phyloP scores from a whole-genome alignment of 2,797 vertebrate species.

The Enteromius fasciolatus region DNA sequence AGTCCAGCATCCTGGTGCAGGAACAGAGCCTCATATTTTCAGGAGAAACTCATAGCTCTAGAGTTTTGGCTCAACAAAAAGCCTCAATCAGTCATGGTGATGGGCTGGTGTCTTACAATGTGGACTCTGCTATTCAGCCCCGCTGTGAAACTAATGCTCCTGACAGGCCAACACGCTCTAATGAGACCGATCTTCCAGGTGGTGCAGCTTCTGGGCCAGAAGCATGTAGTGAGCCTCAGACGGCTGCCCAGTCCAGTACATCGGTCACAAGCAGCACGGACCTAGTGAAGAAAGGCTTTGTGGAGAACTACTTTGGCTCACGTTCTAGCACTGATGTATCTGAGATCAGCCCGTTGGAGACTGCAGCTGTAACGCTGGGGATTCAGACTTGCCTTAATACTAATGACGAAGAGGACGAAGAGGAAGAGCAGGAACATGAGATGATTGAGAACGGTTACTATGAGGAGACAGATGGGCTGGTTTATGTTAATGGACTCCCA shows the following conservation, averaged over 20 bases:
- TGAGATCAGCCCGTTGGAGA: conserved; percentile 83
- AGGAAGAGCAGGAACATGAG: conserved; percentile 83
- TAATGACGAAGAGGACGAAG: conserved; percentile 76
- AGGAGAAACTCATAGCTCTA: conserved; percentile 64
- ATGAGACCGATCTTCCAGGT: conserved; percentile 68
- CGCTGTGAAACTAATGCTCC: conserved; percentile 41
- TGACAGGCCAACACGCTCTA: conserved; percentile 64
- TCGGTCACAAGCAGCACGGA: conserved; percentile 89
- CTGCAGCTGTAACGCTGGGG: conserved; percentile 77
- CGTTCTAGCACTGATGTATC: conserved; percentile 87
- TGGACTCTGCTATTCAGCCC: conserved; percentile 41
- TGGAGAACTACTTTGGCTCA: conserved; percentile 96
- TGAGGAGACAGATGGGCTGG: conserved; percentile 85
- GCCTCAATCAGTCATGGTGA: conserved; percentile 11
- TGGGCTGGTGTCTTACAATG: conserved; percentile 8
- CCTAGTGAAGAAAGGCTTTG: conserved; percentile 92
- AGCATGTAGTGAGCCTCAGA: conserved; percentile 70
- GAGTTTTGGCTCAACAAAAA: conserved; percentile 31
- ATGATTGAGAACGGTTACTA: conserved; percentile 98
- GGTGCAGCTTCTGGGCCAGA: conserved; percentile 63
- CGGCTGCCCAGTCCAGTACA: conserved; percentile 76
- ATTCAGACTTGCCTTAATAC: conserved; percentile 65
- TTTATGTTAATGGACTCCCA: conserved; percentile 78
- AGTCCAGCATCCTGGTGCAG: conserved; percentile 81
- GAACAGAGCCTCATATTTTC: conserved; percentile 84